Percentiles rank a stretch among this genome's conserved stretches.
Conservation (phyloP, 2,113 vertebrate genomes). For the Pseudopipra pipra region DNA sequence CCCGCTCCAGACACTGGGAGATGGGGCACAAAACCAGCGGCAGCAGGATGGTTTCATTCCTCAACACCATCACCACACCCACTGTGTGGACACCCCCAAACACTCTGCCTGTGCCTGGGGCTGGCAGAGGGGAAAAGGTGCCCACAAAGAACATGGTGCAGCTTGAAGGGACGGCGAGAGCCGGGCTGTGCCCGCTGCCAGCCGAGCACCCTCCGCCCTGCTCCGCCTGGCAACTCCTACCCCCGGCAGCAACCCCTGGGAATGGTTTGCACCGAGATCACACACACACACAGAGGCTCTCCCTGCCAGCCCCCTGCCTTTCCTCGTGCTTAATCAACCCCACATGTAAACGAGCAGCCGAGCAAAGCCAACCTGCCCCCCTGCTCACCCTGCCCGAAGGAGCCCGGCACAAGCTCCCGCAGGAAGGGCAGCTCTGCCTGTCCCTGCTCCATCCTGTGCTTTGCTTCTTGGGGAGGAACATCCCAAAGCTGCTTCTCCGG, state of each 20-base stretch:
- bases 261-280: rapidly evolving
- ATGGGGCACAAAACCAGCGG: background rate
- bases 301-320: background rate
- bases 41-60: rapidly evolving
- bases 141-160: background rate
- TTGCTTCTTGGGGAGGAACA: background rate
- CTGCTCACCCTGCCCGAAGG: background rate
- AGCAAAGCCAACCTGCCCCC: background rate
- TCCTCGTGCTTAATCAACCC: background rate
- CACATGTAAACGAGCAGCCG: background rate
- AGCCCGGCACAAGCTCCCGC: rapidly evolving
- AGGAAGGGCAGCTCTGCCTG: rapidly evolving
- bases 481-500: background rate
- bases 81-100: rapidly evolving
- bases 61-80: rapidly evolving
- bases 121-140: background rate
- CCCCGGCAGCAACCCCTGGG: background rate
- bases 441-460: background rate
- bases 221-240: background rate
- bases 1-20: rapidly evolving
- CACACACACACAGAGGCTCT: background rate
- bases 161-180: rapidly evolving
- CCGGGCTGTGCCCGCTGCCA: background rate
- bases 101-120: background rate
- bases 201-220: background rate